Conservation (phyloP, 2,797 vertebrate genomes). For the Coregonus ussuriensis region DNA sequence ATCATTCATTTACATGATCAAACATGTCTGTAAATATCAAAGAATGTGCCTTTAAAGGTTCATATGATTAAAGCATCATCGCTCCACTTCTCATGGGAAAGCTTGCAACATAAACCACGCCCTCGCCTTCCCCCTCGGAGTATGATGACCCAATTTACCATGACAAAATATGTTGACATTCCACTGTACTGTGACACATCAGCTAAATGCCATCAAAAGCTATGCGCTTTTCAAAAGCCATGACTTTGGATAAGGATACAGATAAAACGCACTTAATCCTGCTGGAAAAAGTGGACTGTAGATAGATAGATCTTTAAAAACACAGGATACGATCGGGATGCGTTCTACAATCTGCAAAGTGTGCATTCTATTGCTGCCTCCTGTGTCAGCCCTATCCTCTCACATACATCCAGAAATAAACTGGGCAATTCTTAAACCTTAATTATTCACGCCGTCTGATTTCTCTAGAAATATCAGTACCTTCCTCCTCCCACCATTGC, state of each 20-base stretch:
- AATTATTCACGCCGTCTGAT: slow-evolving; percentile 58
- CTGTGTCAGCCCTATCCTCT: slow-evolving; percentile 6
- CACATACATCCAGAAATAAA: slow-evolving; percentile 33
- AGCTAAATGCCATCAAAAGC: neutral
- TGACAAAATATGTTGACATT: neutral
- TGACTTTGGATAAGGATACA: neutral
- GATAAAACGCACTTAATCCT: neutral
- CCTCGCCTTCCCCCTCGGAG: neutral
- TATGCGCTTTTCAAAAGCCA: too few relatives aligned
- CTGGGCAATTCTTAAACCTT: slow-evolving; percentile 28
- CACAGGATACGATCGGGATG: neutral
- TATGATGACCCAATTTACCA: neutral
- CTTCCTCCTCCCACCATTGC: slow-evolving; percentile 45
- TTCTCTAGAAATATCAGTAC: slow-evolving; percentile 43
- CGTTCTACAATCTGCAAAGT: neutral
- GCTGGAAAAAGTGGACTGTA: neutral
- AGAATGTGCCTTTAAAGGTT: neutral
- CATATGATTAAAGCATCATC: neutral
- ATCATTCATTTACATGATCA: neutral
- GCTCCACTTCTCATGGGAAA: neutral
- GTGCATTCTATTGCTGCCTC: neutral
- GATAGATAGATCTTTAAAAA: neutral
- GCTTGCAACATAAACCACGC: neutral
- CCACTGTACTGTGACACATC: too few relatives aligned
- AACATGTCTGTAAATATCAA: neutral